These are phyloP conservation scores for Ladona fulva DNA, from an alignment of 1,140 invertebrate species.

Conservation along the genomic window DNA sequence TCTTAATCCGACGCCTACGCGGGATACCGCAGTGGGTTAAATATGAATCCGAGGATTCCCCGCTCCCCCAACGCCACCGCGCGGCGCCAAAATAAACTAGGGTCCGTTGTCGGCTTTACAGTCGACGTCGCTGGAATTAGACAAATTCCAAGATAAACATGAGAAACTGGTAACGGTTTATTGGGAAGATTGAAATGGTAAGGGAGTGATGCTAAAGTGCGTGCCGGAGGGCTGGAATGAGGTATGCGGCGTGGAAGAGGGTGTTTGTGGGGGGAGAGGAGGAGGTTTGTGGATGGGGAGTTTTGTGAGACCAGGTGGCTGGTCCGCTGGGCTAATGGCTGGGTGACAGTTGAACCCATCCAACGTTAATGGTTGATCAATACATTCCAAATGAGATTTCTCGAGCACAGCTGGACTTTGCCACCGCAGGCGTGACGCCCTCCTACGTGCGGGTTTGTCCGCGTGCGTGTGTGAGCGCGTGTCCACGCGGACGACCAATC, in stretches of 20 bases:
- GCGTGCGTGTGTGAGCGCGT: no score
- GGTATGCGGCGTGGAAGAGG: neutral
- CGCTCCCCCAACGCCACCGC: neutral
- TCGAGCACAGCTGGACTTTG: slow-evolving; percentile 1
- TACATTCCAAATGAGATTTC: slow-evolving; percentile 5
- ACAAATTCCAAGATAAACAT: slow-evolving; percentile 10
- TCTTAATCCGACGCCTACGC: no score
- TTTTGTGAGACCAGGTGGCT: neutral
- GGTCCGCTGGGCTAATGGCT: slow-evolving; percentile 1
- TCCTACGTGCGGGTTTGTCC: neutral
- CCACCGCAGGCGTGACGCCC: neutral
- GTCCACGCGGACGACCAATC: neutral
- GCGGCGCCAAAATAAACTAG: neutral
- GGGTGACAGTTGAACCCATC: slow-evolving; percentile 6
- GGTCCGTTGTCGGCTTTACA: neutral
- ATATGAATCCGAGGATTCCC: no score
- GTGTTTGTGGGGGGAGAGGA: neutral
- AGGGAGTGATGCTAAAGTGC: neutral
- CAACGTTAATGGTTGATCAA: slow-evolving; percentile 6
- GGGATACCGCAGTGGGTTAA: no score
- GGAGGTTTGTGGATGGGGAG: neutral
- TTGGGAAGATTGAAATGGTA: neutral
- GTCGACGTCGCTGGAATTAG: neutral
- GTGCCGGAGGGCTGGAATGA: neutral
- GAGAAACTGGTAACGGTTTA: neutral